Conservation (phyloP, 1,140 invertebrate genomes). For the Spodoptera litura region DNA sequence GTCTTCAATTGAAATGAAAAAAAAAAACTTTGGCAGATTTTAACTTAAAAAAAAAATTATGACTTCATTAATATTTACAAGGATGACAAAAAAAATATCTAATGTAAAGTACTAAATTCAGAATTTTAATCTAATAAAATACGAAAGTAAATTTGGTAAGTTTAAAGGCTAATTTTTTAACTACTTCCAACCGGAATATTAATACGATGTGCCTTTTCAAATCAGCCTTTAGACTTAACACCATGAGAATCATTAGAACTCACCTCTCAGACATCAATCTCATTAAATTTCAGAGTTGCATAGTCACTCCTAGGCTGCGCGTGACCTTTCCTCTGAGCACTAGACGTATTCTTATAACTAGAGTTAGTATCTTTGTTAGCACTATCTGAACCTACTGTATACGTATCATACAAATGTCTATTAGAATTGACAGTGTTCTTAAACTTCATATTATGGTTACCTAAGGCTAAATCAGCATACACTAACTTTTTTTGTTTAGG, state of each 20-base stretch:
- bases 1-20: not conserved
- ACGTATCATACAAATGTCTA: constrained; percentile 85
- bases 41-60: not conserved
- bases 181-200: too few species aligned
- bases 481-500: constrained; percentile 84
- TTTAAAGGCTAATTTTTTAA: too few species aligned
- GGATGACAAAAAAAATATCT: too few species aligned
- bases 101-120: too few species aligned
- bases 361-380: constrained; percentile 72
- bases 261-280: constrained; percentile 91
- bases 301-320: constrained; percentile 88
- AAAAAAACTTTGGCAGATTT: not conserved
- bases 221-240: constrained; percentile 2
- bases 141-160: too few species aligned
- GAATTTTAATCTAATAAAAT: too few species aligned
- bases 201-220: too few species aligned
- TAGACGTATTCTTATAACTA: constrained; percentile 64
- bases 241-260: constrained; percentile 38
- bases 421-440: constrained; percentile 87
- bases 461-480: constrained; percentile 85
- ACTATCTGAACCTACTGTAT: constrained; percentile 75
- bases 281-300: constrained; percentile 92
- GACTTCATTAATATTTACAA: too few species aligned
- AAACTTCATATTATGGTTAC: constrained; percentile 86
- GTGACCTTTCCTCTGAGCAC: constrained; percentile 57